Evolutionary conservation across 2,113 vertebrate species (phyloP).

Genomic region (Epinephelus lanceolatus): DNA sequence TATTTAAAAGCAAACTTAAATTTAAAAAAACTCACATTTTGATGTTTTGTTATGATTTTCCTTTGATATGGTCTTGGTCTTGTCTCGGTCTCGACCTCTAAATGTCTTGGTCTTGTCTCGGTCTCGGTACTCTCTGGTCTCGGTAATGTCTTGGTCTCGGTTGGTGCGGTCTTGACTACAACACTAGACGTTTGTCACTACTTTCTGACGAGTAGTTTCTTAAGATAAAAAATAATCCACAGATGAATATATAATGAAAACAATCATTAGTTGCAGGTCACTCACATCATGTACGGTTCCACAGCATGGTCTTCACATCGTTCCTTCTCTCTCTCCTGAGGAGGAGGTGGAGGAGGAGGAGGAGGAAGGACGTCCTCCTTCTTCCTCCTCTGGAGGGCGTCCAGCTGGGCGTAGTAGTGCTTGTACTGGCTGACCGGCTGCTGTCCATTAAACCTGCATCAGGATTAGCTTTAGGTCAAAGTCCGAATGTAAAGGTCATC

Average conservation of each 20-base stretch:
- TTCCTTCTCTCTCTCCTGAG: constrained; percentile 60
- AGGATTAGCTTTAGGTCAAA: background rate
- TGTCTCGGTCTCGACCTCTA: too few species aligned
- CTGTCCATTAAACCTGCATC: constrained; percentile 63
- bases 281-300: constrained; percentile 78
- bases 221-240: background rate
- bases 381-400: constrained; percentile 78
- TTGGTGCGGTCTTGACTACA: too few species aligned
- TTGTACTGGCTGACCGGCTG: constrained; percentile 78
- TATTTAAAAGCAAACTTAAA: too few species aligned
- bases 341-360: constrained; percentile 33
- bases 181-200: too few species aligned
- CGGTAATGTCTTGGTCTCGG: too few species aligned
- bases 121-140: too few species aligned
- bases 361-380: constrained; percentile 40
- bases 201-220: too few species aligned
- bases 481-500: background rate
- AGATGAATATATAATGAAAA: background rate
- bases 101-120: too few species aligned
- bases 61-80: too few species aligned
- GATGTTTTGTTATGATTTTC: too few species aligned
- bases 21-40: too few species aligned
- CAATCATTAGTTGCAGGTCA: background rate
- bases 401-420: constrained; percentile 85
- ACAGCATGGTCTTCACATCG: constrained; percentile 51